Evolutionary conservation across 2,888 invertebrate genomes (phyloP).

Genomic region (Protophormia terraenovae): DNA sequence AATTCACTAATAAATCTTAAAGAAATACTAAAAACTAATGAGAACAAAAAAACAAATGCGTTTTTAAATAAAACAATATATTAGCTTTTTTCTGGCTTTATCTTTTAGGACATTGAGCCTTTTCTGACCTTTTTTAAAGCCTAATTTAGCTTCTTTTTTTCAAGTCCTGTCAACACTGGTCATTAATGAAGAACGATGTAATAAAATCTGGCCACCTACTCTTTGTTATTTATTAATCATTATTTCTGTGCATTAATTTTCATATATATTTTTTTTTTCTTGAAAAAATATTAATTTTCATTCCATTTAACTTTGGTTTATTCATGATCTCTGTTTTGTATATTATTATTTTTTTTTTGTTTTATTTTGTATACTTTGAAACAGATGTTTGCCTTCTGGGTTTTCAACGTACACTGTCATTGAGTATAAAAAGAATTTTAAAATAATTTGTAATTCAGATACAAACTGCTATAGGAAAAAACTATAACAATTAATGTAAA

Average conservation of each 20-base stretch:
- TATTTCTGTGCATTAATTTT: background rate
- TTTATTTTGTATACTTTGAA: slow-evolving; percentile 28
- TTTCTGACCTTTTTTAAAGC: too few relatives aligned
- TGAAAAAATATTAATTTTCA: slow-evolving; percentile 21
- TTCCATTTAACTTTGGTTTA: slow-evolving; percentile 26
- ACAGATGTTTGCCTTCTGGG: slow-evolving; percentile 65
- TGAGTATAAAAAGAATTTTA: slow-evolving; percentile 23
- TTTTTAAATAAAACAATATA: too few relatives aligned
- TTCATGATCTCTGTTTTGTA: slow-evolving; percentile 34
- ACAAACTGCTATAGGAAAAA: slow-evolving; percentile 7
- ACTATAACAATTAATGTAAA: background rate
- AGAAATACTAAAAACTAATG: too few relatives aligned
- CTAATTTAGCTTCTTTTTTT: too few relatives aligned
- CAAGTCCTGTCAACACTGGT: too few relatives aligned
- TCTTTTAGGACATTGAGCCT: too few relatives aligned
- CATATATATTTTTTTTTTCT: background rate
- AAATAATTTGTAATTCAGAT: slow-evolving; percentile 44
- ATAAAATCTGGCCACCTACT: too few relatives aligned
- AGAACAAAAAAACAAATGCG: too few relatives aligned
- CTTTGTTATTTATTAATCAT: too few relatives aligned
- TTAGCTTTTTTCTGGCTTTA: too few relatives aligned
- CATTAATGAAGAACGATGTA: too few relatives aligned
- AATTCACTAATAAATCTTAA: too few relatives aligned
- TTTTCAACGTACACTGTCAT: background rate
- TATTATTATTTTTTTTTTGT: background rate